phyloP scores from a whole-genome alignment of 2,888 invertebrate genomes.

The Pyrocoelia pectoralis region DNA sequence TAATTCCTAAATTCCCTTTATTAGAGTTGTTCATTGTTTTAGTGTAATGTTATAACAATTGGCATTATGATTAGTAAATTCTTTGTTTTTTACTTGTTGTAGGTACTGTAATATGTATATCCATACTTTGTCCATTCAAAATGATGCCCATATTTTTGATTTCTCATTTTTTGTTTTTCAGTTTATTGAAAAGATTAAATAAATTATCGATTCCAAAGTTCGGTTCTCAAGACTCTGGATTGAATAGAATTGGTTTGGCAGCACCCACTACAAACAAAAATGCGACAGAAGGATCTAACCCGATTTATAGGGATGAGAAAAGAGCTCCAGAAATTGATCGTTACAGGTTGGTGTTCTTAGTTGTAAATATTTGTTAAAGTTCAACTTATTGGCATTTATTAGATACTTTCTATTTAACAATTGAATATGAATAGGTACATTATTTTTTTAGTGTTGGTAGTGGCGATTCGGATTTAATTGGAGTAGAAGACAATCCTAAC shows the following conservation, averaged over 20 bases:
- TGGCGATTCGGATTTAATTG: constrained; percentile 71
- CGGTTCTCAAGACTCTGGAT: constrained; percentile 69
- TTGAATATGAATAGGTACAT: too few species aligned
- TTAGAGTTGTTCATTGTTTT: too few species aligned
- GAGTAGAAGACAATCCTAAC: constrained; percentile 72
- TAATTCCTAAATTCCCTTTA: too few species aligned
- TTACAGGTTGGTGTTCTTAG: constrained; percentile 55
- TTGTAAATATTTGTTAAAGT: too few species aligned
- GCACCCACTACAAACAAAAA: constrained; percentile 76
- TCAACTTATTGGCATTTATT: background rate
- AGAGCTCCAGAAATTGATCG: constrained; percentile 64
- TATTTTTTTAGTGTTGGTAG: constrained; percentile 17
- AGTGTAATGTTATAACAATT: too few species aligned
- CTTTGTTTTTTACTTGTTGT: too few species aligned
- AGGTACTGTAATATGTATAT: too few species aligned
- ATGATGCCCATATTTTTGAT: too few species aligned
- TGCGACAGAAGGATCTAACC: constrained; percentile 75
- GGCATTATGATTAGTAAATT: too few species aligned
- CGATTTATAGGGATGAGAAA: constrained; percentile 68
- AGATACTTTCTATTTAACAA: too few species aligned
- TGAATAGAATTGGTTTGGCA: constrained; percentile 63
- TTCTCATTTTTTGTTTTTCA: constrained; percentile 51
- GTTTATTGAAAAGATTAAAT: constrained; percentile 67
- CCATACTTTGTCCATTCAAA: too few species aligned
- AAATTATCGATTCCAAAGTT: constrained; percentile 71